Base-by-base conservation (phyloP, 2,113 vertebrate species). In the Anthoscopus minutus region DNA sequence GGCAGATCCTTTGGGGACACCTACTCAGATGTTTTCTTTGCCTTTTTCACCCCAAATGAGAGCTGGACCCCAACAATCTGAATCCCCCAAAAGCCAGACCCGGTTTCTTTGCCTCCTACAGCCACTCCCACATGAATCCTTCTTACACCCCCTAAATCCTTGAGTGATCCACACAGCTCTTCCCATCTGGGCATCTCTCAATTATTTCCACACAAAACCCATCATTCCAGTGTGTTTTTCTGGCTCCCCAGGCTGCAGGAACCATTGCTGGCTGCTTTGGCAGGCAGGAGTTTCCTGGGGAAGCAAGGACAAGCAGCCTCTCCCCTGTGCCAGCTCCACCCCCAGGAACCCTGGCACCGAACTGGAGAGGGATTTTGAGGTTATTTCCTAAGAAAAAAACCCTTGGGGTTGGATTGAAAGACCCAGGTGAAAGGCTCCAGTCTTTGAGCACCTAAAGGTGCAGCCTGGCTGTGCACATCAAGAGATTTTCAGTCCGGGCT, bases 31-130 rank as follows among this genome's bases (percentile, higher is more conserved):
- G 3, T 10, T 50, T 54, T 11, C 15, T 92, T 66, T 61, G 35
- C 44, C n/a, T 76, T 82, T 84, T 64, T 27, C n/a, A 64, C 22
- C 56, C 31, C 56, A 22, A 28, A 25, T 3, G 7, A 81, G 47
- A 64, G n/a, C 25, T 71, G 35, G 8, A 51, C 19, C 22, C 23
- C 56, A 44, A 30, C 2, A 23, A 3, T 13, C 14, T 65, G 16
- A 65, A 53, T 23, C 21, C 56, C 42, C 10, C 2, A 0, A 66
- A 83, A 82, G 8, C 31, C 84, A 76, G 58, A 15, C 12, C 10
- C 1, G 0, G 0, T 35, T 64, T 42, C 48, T 30, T 22, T 19
- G 4, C 28, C 7, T 71, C 60, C 38, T 16, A 10, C 1, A 2
- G 38, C 53, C 5, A 4, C 28, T 45, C 30, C 27, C 45, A 4